Conservation (phyloP, 1,140 invertebrate species). For the Leptinotarsa lineolata region DNA sequence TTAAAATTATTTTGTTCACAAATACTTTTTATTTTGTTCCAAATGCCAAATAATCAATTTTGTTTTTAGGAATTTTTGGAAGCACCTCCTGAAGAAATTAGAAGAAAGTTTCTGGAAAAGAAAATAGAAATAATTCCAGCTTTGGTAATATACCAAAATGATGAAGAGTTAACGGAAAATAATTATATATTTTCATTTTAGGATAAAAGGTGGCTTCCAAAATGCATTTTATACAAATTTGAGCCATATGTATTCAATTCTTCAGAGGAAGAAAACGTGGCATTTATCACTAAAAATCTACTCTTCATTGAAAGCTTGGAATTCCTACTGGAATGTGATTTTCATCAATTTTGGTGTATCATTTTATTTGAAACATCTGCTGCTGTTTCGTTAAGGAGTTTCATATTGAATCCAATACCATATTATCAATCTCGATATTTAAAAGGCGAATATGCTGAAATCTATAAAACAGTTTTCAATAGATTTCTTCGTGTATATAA, state of each 20-base stretch:
- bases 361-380: slow-evolving; percentile 46
- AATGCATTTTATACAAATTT: slow-evolving; percentile 36
- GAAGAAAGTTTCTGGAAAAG: slow-evolving; percentile 36
- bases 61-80: slow-evolving; percentile 36
- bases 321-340: slow-evolving; percentile 45
- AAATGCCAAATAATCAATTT: not conserved
- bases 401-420: slow-evolving; percentile 42
- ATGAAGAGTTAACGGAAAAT: not conserved
- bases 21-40: not conserved
- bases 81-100: slow-evolving; percentile 30
- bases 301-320: slow-evolving; percentile 43
- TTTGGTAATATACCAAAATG: slow-evolving; percentile 32
- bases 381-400: slow-evolving; percentile 38
- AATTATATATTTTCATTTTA: slow-evolving; percentile 28
- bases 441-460: slow-evolving; percentile 36
- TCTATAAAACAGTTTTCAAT: slow-evolving; percentile 43
- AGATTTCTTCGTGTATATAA: slow-evolving; percentile 43
- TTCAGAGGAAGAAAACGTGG: slow-evolving; percentile 40
- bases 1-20: not conserved
- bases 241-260: slow-evolving; percentile 40
- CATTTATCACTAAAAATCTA: slow-evolving; percentile 40
- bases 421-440: slow-evolving; percentile 42
- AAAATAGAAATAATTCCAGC: slow-evolving; percentile 46
- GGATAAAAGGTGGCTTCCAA: slow-evolving; percentile 46
- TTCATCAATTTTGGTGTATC: slow-evolving; percentile 51